Conservation (phyloP, 2,888 invertebrate genomes). For the Sinelater perroti region DNA sequence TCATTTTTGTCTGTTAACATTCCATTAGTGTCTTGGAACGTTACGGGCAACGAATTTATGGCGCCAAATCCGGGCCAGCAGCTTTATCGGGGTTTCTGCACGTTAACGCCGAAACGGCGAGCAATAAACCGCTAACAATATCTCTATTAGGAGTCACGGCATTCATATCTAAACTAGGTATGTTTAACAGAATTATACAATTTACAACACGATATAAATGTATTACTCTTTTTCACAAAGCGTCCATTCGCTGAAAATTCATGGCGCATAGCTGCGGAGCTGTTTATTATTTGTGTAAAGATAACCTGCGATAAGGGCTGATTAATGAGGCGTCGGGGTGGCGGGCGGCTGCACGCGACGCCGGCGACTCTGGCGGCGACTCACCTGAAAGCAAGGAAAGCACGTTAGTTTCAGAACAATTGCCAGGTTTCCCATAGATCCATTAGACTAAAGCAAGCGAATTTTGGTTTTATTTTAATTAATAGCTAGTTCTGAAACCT, state of each 20-base stretch:
- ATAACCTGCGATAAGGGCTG: conserved; percentile 54
- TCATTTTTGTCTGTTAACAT: too few relatives aligned
- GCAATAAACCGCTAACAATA: conserved; percentile 44
- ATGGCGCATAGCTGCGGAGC: conserved; percentile 54
- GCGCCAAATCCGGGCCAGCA: conserved; percentile 18
- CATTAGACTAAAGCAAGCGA: too few relatives aligned
- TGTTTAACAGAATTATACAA: conserved; percentile 60
- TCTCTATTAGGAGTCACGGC: conserved; percentile 56
- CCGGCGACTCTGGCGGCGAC: conserved; percentile 42
- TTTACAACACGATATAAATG: conserved; percentile 58
- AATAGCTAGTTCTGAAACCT: too few relatives aligned
- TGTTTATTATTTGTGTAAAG: conserved; percentile 60
- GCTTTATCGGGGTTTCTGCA: conserved; percentile 31
- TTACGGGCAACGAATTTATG: conserved; percentile 25
- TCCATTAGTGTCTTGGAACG: too few relatives aligned
- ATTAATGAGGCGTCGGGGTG: conserved; percentile 49
- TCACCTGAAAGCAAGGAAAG: conserved; percentile 46
- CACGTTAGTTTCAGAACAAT: too few relatives aligned
- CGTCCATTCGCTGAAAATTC: conserved; percentile 45
- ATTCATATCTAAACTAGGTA: conserved; percentile 57
- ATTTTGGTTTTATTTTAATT: too few relatives aligned
- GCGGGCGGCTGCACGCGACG: conserved; percentile 50
- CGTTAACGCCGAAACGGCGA: conserved; percentile 22
- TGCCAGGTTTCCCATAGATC: too few relatives aligned
- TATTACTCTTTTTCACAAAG: conserved; percentile 50